Conservation (phyloP, 2,797 vertebrate genomes). For the Rousettus madagascariensis region DNA sequence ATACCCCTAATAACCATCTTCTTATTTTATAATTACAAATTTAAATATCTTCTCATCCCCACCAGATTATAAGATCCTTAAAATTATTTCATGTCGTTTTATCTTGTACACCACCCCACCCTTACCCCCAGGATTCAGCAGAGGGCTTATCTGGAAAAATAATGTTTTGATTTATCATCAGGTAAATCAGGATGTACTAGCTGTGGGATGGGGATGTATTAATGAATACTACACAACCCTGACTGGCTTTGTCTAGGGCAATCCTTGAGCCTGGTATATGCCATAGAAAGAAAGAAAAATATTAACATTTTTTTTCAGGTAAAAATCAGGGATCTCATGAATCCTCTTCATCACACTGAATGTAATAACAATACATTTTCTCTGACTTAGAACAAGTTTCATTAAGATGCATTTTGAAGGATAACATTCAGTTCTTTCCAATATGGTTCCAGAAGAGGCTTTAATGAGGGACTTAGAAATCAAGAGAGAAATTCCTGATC, state of each 20-base stretch:
- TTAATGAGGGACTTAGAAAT: not conserved
- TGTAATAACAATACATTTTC: not conserved
- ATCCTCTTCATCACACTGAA: not conserved
- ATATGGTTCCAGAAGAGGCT: not conserved
- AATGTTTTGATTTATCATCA: not conserved
- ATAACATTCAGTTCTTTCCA: not conserved
- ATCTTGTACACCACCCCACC: not conserved
- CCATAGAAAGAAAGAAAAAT: constrained; percentile 19
- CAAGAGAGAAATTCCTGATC: not conserved
- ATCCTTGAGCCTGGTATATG: not conserved
- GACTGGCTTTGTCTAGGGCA: not conserved
- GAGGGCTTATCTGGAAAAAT: not conserved
- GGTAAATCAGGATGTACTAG: not conserved
- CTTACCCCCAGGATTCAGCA: not conserved
- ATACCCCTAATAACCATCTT: not conserved
- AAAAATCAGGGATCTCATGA: not conserved
- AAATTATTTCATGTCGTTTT: constrained; percentile 25
- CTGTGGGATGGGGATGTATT: not conserved
- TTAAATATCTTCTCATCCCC: not conserved
- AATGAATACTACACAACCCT: not conserved
- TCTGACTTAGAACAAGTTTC: constrained; percentile 38
- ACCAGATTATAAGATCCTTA: not conserved
- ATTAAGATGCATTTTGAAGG: constrained; percentile 28
- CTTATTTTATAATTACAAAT: not conserved
- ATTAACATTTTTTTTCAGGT: not conserved